Base-by-base conservation (phyloP, 1,140 invertebrate species). In the Elymnias hypermnestra region DNA sequence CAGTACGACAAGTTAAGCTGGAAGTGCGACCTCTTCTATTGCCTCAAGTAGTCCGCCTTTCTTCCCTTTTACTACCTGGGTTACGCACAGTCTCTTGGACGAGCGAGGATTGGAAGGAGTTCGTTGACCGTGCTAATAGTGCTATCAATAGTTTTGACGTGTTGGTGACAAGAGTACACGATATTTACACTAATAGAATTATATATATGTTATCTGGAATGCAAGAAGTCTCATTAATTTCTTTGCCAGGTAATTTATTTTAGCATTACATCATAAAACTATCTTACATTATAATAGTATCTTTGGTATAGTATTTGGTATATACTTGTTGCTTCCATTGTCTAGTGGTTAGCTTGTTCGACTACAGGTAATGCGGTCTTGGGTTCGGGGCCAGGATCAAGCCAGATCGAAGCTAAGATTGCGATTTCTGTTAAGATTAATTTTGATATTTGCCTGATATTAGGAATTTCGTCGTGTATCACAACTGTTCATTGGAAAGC, bases 161-260 rank as follows among this genome's bases (percentile, higher is more conserved):
- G 3, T 86, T 98, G 7, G 92, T 93, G 1, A 91, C 89, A 1
- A 91, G 96, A 63, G 93, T 97, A 7, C 95, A 97, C 66, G 96
- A 98, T 69, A 92, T 98, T 28, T 97, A 96, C 59, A 91, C 91
- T n/a, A 97, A 97, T 72, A 91, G 96, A 69, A 97, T 98, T 57
- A 90, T 97, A 39, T 92, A 95, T 61, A 93, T 97, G 3, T 86
- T 98, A 3, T 87, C 90, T 25, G 93, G 92, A 50, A 98, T 98
- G 94, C 92, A 94, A 60, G 91, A 91, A 26, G 91, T 95, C n/a
- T 90, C 90, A 1, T 77, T 98, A 10, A 92, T 96, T 43, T 88
- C 92, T 18, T 79, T 98, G 23, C 95, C 87, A 59, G 88, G 89
- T 89, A 18, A 37, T n/a, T n/a, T n/a, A n/a, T n/a, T n/a, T n/a